Conservation (phyloP, 2,797 vertebrate genomes). For the Adelosebastes latens region DNA sequence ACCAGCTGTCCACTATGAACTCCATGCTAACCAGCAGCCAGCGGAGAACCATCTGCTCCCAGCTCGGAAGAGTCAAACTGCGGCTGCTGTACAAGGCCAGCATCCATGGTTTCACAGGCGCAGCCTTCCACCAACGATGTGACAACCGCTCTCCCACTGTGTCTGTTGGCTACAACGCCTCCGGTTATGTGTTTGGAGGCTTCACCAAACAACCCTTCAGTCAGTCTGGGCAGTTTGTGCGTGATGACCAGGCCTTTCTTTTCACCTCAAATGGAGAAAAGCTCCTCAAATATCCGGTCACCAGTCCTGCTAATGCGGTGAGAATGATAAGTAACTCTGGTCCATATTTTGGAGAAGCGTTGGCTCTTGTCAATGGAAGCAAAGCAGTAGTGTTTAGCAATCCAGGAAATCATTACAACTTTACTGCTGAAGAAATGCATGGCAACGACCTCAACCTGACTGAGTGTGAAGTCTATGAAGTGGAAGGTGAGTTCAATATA, state of each 20-base stretch:
- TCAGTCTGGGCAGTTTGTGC: constrained; percentile 11
- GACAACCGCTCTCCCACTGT: constrained; percentile 63
- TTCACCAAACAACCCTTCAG: constrained; percentile 61
- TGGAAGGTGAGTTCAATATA: constrained; percentile 46
- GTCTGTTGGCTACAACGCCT: constrained; percentile 69
- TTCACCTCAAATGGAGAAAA: constrained; percentile 47
- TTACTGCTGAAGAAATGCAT: background rate
- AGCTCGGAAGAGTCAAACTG: constrained; percentile 45
- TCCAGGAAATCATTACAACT: background rate
- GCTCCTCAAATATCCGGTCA: constrained; percentile 26
- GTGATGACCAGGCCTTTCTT: constrained; percentile 65
- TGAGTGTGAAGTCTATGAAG: constrained; percentile 70
- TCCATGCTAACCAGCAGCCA: constrained; percentile 24
- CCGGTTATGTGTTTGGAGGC: constrained; percentile 71
- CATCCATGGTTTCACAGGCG: constrained; percentile 53
- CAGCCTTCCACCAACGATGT: constrained; percentile 70
- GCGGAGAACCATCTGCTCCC: constrained; percentile 25
- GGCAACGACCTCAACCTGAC: constrained; percentile 21
- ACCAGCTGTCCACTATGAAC: constrained; percentile 14
- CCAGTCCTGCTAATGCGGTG: fast-evolving
- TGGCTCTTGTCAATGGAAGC: background rate
- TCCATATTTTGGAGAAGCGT: background rate
- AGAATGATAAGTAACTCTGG: fast-evolving
- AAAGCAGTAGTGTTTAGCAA: background rate
- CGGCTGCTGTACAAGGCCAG: constrained; percentile 70